phyloP scores from a whole-genome alignment of 2,113 vertebrate species.

The Istiophorus platypterus region DNA sequence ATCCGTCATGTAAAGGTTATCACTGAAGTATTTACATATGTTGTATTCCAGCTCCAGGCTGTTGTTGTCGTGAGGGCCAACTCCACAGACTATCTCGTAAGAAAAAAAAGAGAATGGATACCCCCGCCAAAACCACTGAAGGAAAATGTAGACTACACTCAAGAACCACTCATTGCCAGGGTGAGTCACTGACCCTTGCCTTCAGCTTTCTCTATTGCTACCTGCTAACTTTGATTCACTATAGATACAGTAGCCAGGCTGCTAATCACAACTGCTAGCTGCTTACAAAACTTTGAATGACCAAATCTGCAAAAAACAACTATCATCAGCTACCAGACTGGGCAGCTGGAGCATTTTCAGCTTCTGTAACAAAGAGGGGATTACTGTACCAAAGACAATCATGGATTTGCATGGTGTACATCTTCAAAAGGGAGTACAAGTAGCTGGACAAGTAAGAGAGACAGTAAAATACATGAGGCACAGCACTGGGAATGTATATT shows the following conservation, averaged over 20 bases:
- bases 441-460: too few species aligned
- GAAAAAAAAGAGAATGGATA: conserved; percentile 89
- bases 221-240: not conserved
- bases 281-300: too few species aligned
- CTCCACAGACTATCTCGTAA: conserved; percentile 31
- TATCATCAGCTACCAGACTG: not conserved
- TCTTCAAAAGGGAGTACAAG: not conserved
- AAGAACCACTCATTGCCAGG: conserved; percentile 81
- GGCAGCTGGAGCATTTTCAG: too few species aligned
- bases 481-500: not conserved
- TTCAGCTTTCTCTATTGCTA: conserved; percentile 16
- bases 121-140: conserved; percentile 81
- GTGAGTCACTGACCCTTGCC: conserved; percentile 70
- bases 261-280: too few species aligned
- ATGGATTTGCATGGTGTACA: not conserved
- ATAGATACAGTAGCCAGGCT: not conserved
- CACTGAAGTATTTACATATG: not conserved
- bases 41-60: conserved; percentile 44
- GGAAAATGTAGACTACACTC: conserved; percentile 87
- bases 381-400: too few species aligned
- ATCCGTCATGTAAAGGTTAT: not conserved
- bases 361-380: not conserved
- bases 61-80: conserved; percentile 9
- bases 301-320: not conserved
- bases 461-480: too few species aligned